Percentiles rank a stretch among this genome's conserved stretches.
Evolutionary conservation across 2,113 vertebrate species (phyloP).

Genomic region (Talpa occidentalis): DNA sequence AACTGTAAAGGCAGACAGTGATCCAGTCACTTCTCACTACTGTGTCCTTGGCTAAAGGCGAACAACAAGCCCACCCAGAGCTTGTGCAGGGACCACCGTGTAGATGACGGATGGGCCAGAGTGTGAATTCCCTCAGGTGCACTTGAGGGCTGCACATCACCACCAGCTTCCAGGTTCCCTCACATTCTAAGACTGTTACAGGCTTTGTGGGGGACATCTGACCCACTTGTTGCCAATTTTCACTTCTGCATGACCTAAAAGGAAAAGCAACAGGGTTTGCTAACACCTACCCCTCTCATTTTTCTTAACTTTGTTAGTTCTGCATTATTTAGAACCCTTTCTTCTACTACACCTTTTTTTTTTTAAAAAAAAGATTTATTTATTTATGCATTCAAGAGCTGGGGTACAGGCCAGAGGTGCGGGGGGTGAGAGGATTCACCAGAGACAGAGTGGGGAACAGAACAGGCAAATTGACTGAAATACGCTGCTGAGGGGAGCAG

Average conservation of each 20-base stretch:
- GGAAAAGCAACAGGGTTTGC: not conserved
- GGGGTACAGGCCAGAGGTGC: no score
- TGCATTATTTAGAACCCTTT: not conserved
- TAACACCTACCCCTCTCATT: not conserved
- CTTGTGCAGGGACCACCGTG: not conserved
- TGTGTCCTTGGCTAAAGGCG: not conserved
- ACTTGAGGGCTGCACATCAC: fast-evolving
- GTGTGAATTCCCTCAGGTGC: fast-evolving
- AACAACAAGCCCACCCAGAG: not conserved
- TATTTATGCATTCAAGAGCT: no score
- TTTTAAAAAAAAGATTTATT: no score
- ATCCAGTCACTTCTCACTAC: not conserved
- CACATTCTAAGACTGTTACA: fast-evolving
- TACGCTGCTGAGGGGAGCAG: no score
- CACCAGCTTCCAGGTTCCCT: not conserved
- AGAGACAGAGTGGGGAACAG: no score
- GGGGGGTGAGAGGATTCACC: no score
- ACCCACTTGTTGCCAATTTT: not conserved
- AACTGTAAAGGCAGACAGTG: not conserved
- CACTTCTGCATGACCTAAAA: not conserved
- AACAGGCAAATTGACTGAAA: no score
- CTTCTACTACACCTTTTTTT: not conserved
- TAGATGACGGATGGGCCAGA: fast-evolving
- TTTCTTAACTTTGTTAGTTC: not conserved
- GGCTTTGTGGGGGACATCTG: not conserved